Evolutionary conservation across 2,797 vertebrate genomes (phyloP).

Genomic region (Carapus acus): DNA sequence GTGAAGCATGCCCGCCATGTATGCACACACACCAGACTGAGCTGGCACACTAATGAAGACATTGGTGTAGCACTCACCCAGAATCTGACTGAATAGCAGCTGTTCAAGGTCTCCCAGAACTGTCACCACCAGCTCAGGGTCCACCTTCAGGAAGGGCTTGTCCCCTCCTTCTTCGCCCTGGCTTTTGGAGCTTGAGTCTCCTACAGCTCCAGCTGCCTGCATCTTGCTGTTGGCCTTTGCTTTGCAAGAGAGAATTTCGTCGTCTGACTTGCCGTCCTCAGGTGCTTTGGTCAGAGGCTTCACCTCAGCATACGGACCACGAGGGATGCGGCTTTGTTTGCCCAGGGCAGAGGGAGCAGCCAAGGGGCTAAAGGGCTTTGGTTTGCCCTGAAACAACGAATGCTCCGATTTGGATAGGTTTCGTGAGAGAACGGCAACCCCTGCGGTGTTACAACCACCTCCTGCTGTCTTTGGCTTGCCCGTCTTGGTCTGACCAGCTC

Average conservation of each 20-base stretch:
- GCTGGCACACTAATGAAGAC: no score
- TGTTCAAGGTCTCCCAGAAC: conserved; percentile 97
- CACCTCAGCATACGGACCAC: conserved; percentile 93
- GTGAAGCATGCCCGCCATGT: conserved; percentile 32
- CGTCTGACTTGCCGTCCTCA: conserved; percentile 86
- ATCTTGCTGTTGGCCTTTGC: conserved; percentile 76
- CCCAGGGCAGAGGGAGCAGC: conserved; percentile 76
- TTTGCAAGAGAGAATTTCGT: conserved; percentile 89
- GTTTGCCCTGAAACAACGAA: conserved; percentile 87
- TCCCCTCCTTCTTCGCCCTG: conserved; percentile 80
- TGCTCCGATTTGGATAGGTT: conserved; percentile 94
- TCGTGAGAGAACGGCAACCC: conserved; percentile 77
- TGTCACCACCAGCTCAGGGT: conserved; percentile 96
- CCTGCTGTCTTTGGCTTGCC: conserved; percentile 70
- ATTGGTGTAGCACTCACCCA: conserved; percentile 82
- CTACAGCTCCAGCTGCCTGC: conserved; percentile 56
- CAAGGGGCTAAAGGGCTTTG: conserved; percentile 79
- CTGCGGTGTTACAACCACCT: conserved; percentile 58
- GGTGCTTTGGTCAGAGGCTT: conserved; percentile 92
- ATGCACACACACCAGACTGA: no score
- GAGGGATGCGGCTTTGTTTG: conserved; percentile 91
- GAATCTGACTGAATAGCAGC: conserved; percentile 97
- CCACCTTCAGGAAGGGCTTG: conserved; percentile 93
- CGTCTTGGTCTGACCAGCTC: conserved; percentile 68
- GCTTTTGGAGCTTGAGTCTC: conserved; percentile 73